Evolutionary conservation across 2,113 vertebrate genomes (phyloP).

Genomic region (Scalopus aquaticus): DNA sequence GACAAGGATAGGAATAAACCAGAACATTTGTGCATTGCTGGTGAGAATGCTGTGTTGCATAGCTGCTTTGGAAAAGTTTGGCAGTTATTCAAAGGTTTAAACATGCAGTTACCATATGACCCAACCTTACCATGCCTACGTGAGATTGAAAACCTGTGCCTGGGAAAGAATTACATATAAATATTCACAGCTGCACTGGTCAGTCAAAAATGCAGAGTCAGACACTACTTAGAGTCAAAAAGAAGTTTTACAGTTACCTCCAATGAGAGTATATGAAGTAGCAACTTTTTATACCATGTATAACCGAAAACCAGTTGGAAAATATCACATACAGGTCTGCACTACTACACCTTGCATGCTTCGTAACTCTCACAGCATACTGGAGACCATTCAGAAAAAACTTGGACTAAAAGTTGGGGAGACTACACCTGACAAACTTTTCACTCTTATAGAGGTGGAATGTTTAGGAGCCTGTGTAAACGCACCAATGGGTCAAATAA

Average conservation of each 20-base stretch:
- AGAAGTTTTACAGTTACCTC: conserved; percentile 93
- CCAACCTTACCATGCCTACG: not conserved
- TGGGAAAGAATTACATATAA: too few relatives aligned
- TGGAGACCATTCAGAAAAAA: conserved; percentile 95
- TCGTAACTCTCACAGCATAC: conserved; percentile 95
- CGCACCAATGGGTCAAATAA: too few relatives aligned
- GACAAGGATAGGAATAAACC: not conserved
- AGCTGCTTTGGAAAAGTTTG: not conserved
- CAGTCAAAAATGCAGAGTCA: too few relatives aligned
- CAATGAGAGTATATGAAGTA: conserved; percentile 99
- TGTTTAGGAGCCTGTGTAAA: too few relatives aligned
- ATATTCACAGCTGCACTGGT: not conserved
- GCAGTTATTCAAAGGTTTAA: not conserved
- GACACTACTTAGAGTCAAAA: not conserved
- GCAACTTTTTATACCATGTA: conserved; percentile 99
- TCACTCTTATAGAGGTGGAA: too few relatives aligned
- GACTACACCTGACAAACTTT: too few relatives aligned
- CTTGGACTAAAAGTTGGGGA: too few relatives aligned
- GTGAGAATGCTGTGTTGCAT: rapidly evolving
- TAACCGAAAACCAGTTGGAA: conserved; percentile 95
- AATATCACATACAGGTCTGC: conserved; percentile 97
- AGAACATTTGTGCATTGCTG: not conserved
- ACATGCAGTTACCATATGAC: not conserved
- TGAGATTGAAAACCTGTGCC: not conserved
- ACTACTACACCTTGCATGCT: conserved; percentile 99